A percentile compares a stretch with the other conserved stretches of the same genome.
phyloP scores from a whole-genome alignment of 2,888 invertebrate genomes.

The Brachynemurus nebulosus region DNA sequence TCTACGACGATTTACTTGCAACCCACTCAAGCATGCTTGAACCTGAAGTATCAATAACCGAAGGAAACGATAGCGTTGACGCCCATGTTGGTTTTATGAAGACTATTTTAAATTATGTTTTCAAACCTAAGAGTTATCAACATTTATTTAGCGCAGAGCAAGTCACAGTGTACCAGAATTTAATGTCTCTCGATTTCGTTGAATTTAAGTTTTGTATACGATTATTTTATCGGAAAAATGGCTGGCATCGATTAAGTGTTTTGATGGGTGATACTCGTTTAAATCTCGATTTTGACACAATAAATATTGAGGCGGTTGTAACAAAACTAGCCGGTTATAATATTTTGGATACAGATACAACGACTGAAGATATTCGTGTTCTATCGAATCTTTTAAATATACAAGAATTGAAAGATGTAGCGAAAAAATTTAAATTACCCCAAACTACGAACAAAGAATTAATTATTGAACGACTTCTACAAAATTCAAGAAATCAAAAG shows the following conservation, averaged over 20 bases:
- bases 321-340: background rate
- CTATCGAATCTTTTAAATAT: slow-evolving; percentile 15
- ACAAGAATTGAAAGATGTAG: slow-evolving; percentile 17
- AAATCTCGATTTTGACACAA: background rate
- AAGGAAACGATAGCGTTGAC: too few relatives aligned
- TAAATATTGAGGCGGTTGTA: background rate
- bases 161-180: background rate
- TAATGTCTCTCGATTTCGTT: background rate
- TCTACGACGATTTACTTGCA: too few relatives aligned
- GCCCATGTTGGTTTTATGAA: background rate
- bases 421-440: slow-evolving; percentile 14
- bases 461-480: slow-evolving; percentile 17
- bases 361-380: slow-evolving; percentile 14
- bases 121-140: background rate
- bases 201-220: slow-evolving; percentile 1
- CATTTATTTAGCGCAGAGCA: background rate
- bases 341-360: slow-evolving; percentile 14
- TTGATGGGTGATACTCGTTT: background rate
- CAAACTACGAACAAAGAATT: slow-evolving; percentile 14
- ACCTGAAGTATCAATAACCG: too few relatives aligned
- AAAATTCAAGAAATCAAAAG: slow-evolving; percentile 20
- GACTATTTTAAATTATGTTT: background rate
- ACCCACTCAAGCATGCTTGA: too few relatives aligned
- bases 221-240: background rate
- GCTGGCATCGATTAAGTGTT: background rate